These are phyloP conservation scores for Marasmarcha lunaedactyla DNA, from an alignment of 2,888 invertebrate species.

Conservation along the genomic window DNA sequence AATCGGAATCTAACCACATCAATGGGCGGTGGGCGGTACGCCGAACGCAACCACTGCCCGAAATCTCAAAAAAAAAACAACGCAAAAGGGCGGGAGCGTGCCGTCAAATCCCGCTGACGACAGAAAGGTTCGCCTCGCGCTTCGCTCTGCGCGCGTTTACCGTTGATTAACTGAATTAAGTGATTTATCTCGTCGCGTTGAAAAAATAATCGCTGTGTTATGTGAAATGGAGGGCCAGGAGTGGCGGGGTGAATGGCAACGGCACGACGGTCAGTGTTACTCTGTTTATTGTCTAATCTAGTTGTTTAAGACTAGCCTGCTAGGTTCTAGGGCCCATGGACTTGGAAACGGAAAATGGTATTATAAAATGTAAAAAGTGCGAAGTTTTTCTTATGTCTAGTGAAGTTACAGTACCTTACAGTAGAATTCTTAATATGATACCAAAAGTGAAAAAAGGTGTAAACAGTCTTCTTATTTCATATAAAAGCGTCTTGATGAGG, in stretches of 20 bases:
- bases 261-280: constrained; percentile 56
- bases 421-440: too few species aligned
- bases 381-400: too few species aligned
- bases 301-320: too few species aligned
- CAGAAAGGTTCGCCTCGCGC: constrained; percentile 74
- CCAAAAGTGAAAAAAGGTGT: too few species aligned
- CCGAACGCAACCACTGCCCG: neutral
- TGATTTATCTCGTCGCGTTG: constrained; percentile 67
- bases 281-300: neutral
- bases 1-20: too few species aligned
- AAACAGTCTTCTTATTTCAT: too few species aligned
- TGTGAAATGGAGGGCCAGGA: constrained; percentile 63
- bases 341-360: too few species aligned
- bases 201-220: constrained; percentile 65
- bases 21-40: neutral
- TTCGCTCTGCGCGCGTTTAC: constrained; percentile 45
- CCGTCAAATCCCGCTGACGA: constrained; percentile 79
- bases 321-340: too few species aligned
- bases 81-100: constrained; percentile 18
- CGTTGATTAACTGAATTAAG: constrained; percentile 56
- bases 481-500: too few species aligned
- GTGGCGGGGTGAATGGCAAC: constrained; percentile 61
- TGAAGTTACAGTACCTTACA: too few species aligned
- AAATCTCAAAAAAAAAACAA: neutral
- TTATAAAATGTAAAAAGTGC: too few species aligned